Evolutionary conservation across 2,888 invertebrate species (phyloP), one percentile per base, ranked within the genome.

Genomic region (Drosophila algonquin): DNA sequence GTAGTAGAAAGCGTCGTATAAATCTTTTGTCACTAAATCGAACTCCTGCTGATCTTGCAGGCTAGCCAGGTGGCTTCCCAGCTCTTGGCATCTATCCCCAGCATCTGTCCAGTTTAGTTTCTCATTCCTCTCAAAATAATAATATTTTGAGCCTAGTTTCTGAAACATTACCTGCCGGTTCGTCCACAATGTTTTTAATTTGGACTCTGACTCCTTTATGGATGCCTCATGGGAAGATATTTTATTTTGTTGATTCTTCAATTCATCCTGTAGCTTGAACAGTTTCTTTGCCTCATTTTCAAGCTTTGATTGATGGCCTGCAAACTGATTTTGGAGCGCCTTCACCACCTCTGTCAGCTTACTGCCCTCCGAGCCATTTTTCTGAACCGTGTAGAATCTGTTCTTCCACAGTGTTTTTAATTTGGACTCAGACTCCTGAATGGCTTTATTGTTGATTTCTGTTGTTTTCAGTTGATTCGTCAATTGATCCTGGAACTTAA

Each of bases 141-240:
- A 73, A 14, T 27, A 72, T 12, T 72, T 73, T 9, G 45, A 51
- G 7, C 71, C 73, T 1, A 71, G 18, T 58, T 72, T 53, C 0
- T 24, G 14, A 32, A 72, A 71, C 1, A 3, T 14, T 1, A 40
- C 40, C 2, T n/a, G 7, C 14, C 40, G 40, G 4, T 40, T 40
- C n/a, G n/a, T 14, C 40, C 40, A 40, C 40, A 40, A 14, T 14
- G 40, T 40, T 40, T 7, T 40, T 2, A 40, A n/a, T n/a, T n/a
- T 40, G 2, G 40, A 40, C n/a, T 40, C n/a, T 1, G 40, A 40
- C n/a, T 40, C 40, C 40, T 40, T 40, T n/a, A 40, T 40, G n/a
- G 40, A 14, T 40, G 40, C 40, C 40, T 40, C 40, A 2, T 40
- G 40, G 40, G n/a, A 7, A 7, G 7, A 40, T n/a, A n/a, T 40